Percentiles rank a stretch among this genome's conserved stretches.
phyloP scores from a whole-genome alignment of 2,113 vertebrate genomes.

The Brienomyrus brachyistius region DNA sequence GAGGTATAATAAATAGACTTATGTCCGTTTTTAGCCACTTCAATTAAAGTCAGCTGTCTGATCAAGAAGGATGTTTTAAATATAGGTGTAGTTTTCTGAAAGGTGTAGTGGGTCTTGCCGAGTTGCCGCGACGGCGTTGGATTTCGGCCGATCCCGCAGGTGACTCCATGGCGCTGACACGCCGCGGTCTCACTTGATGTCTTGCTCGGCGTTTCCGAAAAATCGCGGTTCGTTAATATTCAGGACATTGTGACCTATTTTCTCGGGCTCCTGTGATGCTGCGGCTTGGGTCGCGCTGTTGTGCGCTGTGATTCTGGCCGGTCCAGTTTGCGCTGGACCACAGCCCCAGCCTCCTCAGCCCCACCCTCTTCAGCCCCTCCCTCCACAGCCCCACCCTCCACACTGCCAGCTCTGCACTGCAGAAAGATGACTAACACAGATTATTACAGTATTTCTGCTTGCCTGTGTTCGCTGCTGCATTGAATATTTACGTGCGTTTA shows the following conservation, averaged over 20 bases:
- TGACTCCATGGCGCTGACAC: neutral
- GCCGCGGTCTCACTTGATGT: neutral
- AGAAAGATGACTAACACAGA: neutral
- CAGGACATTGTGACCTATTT: slow-evolving; percentile 9
- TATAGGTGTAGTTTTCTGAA: neutral
- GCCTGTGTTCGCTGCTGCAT: neutral
- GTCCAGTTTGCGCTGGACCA: neutral
- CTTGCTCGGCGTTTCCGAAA: neutral
- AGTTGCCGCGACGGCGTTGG: neutral
- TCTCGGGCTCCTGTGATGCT: neutral
- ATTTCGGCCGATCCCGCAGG: neutral
- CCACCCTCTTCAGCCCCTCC: neutral
- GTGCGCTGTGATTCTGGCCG: neutral
- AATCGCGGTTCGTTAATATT: slow-evolving; percentile 2
- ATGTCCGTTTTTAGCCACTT: neutral
- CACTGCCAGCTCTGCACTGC: neutral
- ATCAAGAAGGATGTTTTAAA: neutral
- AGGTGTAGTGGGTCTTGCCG: neutral
- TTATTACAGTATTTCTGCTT: neutral
- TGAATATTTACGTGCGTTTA: neutral
- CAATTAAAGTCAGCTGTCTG: neutral
- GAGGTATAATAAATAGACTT: neutral
- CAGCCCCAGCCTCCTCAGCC: neutral
- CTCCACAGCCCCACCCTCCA: neutral
- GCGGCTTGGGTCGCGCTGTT: neutral